phyloP scores from a whole-genome alignment of 2,888 invertebrate genomes.

The Dryocosmus kuriphilus region DNA sequence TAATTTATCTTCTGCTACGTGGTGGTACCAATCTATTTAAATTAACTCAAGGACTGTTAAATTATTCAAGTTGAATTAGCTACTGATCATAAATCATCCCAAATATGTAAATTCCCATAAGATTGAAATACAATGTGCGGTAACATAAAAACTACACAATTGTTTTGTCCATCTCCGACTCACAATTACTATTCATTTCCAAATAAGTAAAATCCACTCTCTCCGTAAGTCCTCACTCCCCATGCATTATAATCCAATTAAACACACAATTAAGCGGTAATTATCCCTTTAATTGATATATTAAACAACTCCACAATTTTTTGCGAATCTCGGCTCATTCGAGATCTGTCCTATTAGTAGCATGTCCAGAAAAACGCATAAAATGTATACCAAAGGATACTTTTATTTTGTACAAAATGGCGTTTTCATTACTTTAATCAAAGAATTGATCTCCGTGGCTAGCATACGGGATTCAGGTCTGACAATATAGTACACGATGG shows the following conservation, averaged over 20 bases:
- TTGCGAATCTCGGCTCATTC: background rate
- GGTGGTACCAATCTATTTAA: background rate
- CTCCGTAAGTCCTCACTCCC: constrained; percentile 3
- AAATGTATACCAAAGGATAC: constrained; percentile 5
- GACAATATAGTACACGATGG: background rate
- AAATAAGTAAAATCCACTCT: constrained; percentile 13
- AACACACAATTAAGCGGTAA: constrained; percentile 30
- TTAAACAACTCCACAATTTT: constrained; percentile 28
- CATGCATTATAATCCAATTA: constrained; percentile 24
- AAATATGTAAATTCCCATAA: background rate
- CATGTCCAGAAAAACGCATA: constrained; percentile 13
- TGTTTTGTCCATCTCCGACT: constrained; percentile 11
- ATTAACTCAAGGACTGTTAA: background rate
- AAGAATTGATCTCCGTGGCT: constrained; percentile 14
- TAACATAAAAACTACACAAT: background rate
- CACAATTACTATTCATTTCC: constrained; percentile 19
- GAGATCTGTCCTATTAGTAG: background rate
- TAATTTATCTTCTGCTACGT: too few species aligned
- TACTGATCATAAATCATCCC: background rate
- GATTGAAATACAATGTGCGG: background rate
- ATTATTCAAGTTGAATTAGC: background rate
- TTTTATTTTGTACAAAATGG: constrained; percentile 27
- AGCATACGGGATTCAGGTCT: background rate
- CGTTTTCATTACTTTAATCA: constrained; percentile 30
- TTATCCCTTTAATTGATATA: constrained; percentile 24